Conservation (phyloP, 2,113 vertebrate genomes). For the Pogonocichla stellata region DNA sequence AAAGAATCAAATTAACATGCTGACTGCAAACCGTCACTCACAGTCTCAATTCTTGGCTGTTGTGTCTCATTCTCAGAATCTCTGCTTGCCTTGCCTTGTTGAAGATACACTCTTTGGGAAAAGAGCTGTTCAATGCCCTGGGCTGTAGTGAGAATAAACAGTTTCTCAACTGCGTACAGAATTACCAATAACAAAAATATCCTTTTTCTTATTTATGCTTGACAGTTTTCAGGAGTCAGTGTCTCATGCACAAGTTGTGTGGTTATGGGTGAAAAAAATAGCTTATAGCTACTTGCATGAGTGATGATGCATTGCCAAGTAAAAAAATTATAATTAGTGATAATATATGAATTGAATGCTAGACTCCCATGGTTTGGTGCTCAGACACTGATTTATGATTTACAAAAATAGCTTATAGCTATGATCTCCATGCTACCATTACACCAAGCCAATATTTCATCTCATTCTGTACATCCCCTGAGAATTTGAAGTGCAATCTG, state of each 20-base stretch:
- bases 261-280: not conserved
- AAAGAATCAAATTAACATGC: not conserved
- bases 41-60: not conserved
- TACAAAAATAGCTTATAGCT: not conserved
- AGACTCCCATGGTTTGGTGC: not conserved
- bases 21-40: not conserved
- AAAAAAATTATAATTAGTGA: conserved; percentile 37
- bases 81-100: not conserved
- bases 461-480: not conserved
- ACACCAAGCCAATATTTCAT: not conserved
- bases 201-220: not conserved
- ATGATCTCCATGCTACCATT: not conserved
- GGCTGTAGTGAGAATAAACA: not conserved
- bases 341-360: not conserved
- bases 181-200: not conserved
- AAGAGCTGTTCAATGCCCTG: not conserved
- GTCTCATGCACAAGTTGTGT: not conserved
- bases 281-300: not conserved
- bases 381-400: not conserved
- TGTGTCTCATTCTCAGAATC: not conserved
- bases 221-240: not conserved
- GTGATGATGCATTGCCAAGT: not conserved
- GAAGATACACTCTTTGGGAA: not conserved
- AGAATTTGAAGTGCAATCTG: conserved; percentile 2
- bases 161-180: not conserved